These are phyloP conservation scores for Ia io DNA, from an alignment of 2,113 vertebrate genomes.

Conservation along the genomic window DNA sequence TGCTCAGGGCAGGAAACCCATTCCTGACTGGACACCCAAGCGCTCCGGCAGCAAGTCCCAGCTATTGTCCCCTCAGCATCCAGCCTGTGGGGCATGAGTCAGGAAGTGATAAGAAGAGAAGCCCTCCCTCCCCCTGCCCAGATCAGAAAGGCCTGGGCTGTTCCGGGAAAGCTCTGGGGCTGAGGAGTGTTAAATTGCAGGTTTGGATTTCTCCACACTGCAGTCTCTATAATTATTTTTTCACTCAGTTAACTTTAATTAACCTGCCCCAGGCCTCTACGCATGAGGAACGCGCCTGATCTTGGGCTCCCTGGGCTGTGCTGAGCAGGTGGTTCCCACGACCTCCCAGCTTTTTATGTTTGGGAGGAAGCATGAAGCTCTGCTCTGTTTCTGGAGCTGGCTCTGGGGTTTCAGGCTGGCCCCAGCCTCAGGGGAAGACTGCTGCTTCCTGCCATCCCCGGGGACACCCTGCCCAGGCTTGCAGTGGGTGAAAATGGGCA, in stretches of 20 bases:
- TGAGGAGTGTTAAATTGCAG: conserved; percentile 65
- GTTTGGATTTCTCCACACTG: conserved; percentile 67
- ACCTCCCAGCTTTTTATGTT: background rate
- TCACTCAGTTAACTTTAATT: conserved; percentile 84
- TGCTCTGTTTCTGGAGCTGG: background rate
- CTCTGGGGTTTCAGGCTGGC: background rate
- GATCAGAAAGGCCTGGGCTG: background rate
- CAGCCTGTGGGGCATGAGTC: background rate
- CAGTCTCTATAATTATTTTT: conserved; percentile 81
- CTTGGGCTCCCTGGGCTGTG: conserved; percentile 32
- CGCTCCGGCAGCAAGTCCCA: background rate
- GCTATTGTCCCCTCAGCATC: background rate
- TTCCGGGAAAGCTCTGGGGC: conserved; percentile 53
- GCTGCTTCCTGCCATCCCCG: background rate
- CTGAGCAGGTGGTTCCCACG: conserved; percentile 26
- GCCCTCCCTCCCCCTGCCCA: background rate
- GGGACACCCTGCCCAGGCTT: background rate
- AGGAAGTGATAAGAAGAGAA: background rate
- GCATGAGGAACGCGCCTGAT: background rate
- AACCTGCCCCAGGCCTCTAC: conserved; percentile 70
- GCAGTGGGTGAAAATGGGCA: background rate
- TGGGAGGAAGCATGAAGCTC: background rate
- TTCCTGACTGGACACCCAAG: background rate
- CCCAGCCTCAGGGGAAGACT: background rate
- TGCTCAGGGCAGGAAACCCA: background rate